A percentile compares a stretch with the other conserved stretches of the same genome.
These are phyloP conservation scores for Deladenus siricidicola DNA, from an alignment of 2,888 invertebrate genomes.

Conservation along the genomic window DNA sequence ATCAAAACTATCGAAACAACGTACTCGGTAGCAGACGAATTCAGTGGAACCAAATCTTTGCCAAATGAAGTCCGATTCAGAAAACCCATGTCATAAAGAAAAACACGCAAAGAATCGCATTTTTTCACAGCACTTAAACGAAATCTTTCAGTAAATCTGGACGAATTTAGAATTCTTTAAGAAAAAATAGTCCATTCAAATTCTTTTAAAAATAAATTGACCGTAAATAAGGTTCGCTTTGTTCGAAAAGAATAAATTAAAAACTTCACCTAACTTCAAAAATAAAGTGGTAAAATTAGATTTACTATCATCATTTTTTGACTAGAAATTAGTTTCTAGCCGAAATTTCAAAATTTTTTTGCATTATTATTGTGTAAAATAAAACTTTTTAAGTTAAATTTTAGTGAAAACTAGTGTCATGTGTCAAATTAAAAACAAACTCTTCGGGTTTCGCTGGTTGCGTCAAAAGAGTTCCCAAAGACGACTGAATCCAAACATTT, in stretches of 20 bases:
- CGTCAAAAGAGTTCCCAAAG: conserved; percentile 23
- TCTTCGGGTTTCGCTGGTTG: conserved; percentile 23
- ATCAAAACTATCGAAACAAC: no score
- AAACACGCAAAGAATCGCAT: conserved; percentile 86
- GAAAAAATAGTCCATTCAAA: no score
- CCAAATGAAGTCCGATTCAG: conserved; percentile 62
- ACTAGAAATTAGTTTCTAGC: no score
- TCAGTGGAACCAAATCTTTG: conserved; percentile 58
- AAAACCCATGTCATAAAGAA: conserved; percentile 90
- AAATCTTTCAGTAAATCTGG: no score
- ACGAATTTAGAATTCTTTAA: no score
- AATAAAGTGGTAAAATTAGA: no score
- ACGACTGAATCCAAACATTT: conserved; percentile 31
- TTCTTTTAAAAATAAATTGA: no score
- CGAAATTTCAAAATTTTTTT: not conserved
- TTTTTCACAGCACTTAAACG: conserved; percentile 58
- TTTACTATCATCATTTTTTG: no score
- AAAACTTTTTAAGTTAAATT: no score
- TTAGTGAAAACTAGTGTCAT: not conserved
- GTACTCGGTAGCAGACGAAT: conserved; percentile 60
- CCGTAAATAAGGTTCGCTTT: no score
- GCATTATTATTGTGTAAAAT: not conserved
- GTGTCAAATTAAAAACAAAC: conserved; percentile 14
- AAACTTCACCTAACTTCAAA: no score
- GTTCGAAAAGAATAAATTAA: no score